These are phyloP conservation scores for Urocynchramus pylzowi DNA, from an alignment of 2,113 vertebrate genomes.

Conservation along the genomic window DNA sequence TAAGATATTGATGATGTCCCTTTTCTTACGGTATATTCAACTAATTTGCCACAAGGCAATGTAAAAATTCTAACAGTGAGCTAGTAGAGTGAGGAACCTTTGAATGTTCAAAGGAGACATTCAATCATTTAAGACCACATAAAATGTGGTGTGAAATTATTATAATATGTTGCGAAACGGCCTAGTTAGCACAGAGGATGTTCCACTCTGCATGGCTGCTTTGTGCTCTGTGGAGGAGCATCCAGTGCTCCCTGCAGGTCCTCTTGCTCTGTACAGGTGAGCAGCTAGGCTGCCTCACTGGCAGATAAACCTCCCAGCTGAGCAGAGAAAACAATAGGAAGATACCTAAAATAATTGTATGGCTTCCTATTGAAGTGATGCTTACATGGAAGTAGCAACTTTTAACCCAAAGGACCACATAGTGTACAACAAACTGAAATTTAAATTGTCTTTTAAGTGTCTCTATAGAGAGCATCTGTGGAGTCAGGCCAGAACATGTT, in stretches of 20 bases:
- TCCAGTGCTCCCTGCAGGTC: background rate
- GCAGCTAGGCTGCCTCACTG: background rate
- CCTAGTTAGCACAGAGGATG: background rate
- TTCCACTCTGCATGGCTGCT: background rate
- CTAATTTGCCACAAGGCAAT: slow-evolving; percentile 28
- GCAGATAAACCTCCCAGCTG: background rate
- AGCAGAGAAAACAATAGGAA: background rate
- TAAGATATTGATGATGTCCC: background rate
- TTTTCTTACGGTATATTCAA: background rate
- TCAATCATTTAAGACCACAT: slow-evolving; percentile 10
- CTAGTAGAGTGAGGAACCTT: background rate
- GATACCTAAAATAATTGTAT: background rate
- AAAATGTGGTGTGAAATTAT: slow-evolving; percentile 37
- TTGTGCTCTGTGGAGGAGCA: background rate
- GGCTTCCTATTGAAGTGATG: background rate
- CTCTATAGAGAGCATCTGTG: background rate
- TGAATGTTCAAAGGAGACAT: slow-evolving; percentile 40
- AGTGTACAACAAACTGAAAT: background rate
- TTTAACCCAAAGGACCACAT: background rate
- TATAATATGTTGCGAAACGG: background rate
- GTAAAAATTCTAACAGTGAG: background rate
- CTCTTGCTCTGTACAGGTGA: background rate
- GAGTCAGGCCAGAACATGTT: background rate
- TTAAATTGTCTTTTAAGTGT: background rate
- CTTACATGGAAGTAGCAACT: background rate